phyloP scores from a whole-genome alignment of 1,140 invertebrate species.

The Trachelipus rathkii region DNA sequence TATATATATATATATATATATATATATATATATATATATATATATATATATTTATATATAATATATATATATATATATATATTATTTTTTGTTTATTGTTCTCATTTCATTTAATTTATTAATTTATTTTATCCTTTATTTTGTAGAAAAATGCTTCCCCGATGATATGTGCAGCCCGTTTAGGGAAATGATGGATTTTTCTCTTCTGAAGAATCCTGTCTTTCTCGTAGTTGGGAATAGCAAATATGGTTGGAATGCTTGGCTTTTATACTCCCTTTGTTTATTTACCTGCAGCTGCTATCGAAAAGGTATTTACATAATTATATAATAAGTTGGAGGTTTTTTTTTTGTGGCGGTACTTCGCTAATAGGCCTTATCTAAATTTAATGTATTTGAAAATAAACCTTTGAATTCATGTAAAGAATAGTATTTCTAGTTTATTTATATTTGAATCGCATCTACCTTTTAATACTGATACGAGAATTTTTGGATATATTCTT shows the following conservation, averaged over 20 bases:
- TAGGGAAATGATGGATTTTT: slow-evolving; percentile 89
- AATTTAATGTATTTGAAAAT: too few species aligned
- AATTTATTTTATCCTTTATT: background rate
- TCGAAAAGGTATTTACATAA: slow-evolving; percentile 55
- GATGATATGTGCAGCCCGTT: slow-evolving; percentile 71
- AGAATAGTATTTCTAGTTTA: too few species aligned
- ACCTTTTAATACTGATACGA: too few species aligned
- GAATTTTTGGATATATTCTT: too few species aligned
- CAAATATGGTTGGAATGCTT: slow-evolving; percentile 90
- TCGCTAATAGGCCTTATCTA: too few species aligned
- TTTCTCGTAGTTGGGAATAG: slow-evolving; percentile 90
- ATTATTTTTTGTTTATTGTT: background rate
- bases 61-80: background rate
- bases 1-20: slow-evolving; percentile 21
- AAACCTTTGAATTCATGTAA: too few species aligned
- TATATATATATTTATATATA: background rate
- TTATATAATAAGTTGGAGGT: too few species aligned
- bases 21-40: background rate
- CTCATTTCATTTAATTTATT: background rate
- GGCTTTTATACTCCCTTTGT: slow-evolving; percentile 94
- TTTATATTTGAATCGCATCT: too few species aligned
- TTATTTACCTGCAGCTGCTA: slow-evolving; percentile 80
- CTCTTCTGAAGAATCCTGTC: slow-evolving; percentile 80
- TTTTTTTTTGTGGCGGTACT: too few species aligned
- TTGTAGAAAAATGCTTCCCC: slow-evolving; percentile 33